Percentiles rank a stretch among this genome's conserved stretches.
Evolutionary conservation across 1,140 invertebrate species (phyloP).

Genomic region (Bradysia coprophila): DNA sequence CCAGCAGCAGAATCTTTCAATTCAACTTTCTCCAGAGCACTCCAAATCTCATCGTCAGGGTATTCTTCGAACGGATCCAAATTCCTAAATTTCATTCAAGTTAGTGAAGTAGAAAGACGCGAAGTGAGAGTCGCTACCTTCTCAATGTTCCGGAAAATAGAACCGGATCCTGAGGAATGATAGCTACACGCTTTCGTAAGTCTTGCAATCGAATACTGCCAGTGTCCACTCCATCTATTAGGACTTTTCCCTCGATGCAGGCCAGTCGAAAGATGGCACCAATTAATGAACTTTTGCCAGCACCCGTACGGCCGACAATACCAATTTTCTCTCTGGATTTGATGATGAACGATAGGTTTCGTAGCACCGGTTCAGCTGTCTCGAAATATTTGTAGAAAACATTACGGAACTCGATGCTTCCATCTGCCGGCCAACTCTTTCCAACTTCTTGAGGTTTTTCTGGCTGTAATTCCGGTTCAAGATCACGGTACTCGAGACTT

Average conservation of each 20-base stretch:
- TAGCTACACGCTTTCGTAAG: constrained; percentile 35
- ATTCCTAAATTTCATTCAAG: constrained; percentile 34
- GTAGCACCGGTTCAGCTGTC: constrained; percentile 27
- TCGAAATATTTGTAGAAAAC: constrained; percentile 2
- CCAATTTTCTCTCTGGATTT: constrained; percentile 39
- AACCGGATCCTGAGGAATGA: constrained; percentile 52
- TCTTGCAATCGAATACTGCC: constrained; percentile 21
- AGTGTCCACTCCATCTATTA: constrained; percentile 1
- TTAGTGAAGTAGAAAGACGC: neutral
- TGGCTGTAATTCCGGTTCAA: constrained; percentile 3
- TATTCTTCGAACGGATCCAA: constrained; percentile 48
- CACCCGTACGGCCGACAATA: constrained; percentile 62
- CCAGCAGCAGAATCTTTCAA: constrained; percentile 21
- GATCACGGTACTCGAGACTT: constrained; percentile 43
- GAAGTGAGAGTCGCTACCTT: constrained; percentile 2
- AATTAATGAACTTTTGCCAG: constrained; percentile 65
- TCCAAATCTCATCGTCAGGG: constrained; percentile 41
- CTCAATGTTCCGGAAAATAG: constrained; percentile 39
- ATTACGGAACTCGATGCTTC: constrained; percentile 1
- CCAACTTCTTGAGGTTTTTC: neutral
- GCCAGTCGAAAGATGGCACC: constrained; percentile 40
- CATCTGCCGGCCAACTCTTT: neutral
- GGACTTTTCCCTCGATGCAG: constrained; percentile 4
- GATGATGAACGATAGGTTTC: constrained; percentile 37
- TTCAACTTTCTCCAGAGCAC: constrained; percentile 39